Evolutionary conservation across 1,140 invertebrate genomes (phyloP), one percentile per base, ranked within the genome.

Genomic region (Orchestia grillus): DNA sequence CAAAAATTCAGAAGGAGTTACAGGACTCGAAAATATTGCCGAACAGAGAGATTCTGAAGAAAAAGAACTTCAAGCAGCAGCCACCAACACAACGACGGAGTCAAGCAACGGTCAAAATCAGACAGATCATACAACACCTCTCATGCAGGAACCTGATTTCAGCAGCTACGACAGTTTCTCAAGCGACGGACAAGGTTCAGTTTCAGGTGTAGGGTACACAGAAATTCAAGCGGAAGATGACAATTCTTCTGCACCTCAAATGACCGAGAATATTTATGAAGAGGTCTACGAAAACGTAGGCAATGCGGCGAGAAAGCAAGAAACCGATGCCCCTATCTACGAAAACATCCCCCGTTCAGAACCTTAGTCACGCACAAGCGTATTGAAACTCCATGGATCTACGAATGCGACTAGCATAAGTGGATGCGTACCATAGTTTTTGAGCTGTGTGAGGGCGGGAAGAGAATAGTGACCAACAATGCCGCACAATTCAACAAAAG

Each of bases 101-200:
- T 77, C 28, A 23, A 77, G 62, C 62, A 77, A 23, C 62, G 28
- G 62, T 77, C 62, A 77, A 77, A 15, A 77, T 77, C 62, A 77
- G 62, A 77, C 62, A 36, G 62, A 36, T 1, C 11, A 36, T 77
- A 15, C 62, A 23, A 23, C 28, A 19, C 47, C 47, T 77, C 62
- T 15, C 36, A 36, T 36, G 28, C 62, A 77, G 11, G 62, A 77
- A 77, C 11, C 28, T 77, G 15, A 77, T 36, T 77, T 77, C 62
- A 77, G 62, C 62, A 77, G 62, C 62, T 15, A 94, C 43, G 92
- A 94, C 44, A 94, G 92, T 44, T 94, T 94, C 44, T 94, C 92
- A 4, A 94, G 92, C 88, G 88, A 91, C 15, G 88, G 28, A 91
- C 41, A 91, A 8, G 88, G 15, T 11, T 19, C 41, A 77, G 62